Base-by-base conservation (phyloP, 1,140 invertebrate species). In the Drosophila watanabei region DNA sequence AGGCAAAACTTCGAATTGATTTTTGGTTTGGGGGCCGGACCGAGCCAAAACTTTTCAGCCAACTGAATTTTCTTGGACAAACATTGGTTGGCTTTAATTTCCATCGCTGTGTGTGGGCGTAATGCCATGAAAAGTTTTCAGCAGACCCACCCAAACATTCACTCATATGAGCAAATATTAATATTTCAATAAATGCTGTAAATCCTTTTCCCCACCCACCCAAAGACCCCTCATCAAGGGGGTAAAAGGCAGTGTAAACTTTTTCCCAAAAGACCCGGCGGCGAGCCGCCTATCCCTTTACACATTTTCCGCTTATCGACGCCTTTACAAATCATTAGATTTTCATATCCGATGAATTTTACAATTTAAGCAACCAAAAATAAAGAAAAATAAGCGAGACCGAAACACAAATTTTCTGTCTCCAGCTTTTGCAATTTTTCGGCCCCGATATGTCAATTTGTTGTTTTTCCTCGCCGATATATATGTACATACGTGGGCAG, bases 271-370 rank as follows among this genome's bases (percentile, higher is more conserved):
- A 39, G 62, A 64, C 80, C 80, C 71, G 52, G 48, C 59, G 76
- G 80, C 77, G 33, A 51, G 39, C 20, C 45, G 35, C 18, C 35
- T 49, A 46, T 65, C 41, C 63, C 28, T 64, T 65, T 35, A 58
- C 75, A 24, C 37, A 52, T 80, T 70, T 54, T 39, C 45, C 80
- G 82, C 86, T 90, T 90, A 90, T 90, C 86, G 76, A 60, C 62
- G 82, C 80, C 86, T 90, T 90, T 90, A 90, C 86, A 90, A 90
- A 90, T 90, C 86, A 90, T 90, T 90, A 90, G 86, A 90, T 86
- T 90, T 90, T 90, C 86, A 90, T 86, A 90, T 90, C 86, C 86
- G 86, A 90, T 90, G 86, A 90, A 90, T 90, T 90, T 90, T 86
- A 90, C 86, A 86, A 86, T 82, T 90, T 86, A 82, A 63, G 70